Base-by-base conservation (phyloP, 1,140 invertebrate genomes). In the Zaprionus camerounensis region DNA sequence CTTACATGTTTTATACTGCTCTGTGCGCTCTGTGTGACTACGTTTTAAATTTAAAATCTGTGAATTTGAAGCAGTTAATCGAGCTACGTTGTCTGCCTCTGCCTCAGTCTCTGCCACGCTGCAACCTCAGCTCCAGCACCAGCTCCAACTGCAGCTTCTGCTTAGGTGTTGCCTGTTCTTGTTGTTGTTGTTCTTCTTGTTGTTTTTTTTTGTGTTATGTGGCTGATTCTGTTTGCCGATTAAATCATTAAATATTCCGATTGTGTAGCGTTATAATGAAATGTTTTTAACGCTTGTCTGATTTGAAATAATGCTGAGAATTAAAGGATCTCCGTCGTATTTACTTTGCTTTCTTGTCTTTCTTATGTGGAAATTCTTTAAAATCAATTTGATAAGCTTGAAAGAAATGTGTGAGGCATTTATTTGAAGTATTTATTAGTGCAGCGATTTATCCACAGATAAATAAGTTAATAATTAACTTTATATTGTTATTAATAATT, bases 241-340 rank as follows among this genome's bases (percentile, higher is more conserved):
- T 92, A 92, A 92, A 92, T 92, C 91, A 92, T 92, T 92, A 92
- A 92, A 92, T 92, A 92, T 92, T 92, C 91, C 79, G 91, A 91
- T 92, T 92, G 91, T 92, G 91, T 91, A 91, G 91, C 91, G 81
- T 90, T 92, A 91, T 92, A 92, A 92, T 92, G 91, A 92, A 92
- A 91, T 91, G 91, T 92, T 92, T 88, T 91, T 91, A 91, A 82
- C 85, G 85, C 85, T 90, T 90, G 85, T 90, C 85, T 90, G 85
- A 90, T 90, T 90, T 84, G 86, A 73, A 90, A 90, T 90, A 90
- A 90, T 90, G 82, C 85, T 77, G 72, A 56, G 85, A 90, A 90
- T 90, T 90, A 90, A 90, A 90, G 85, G 85, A 90, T 79, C 78
- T 88, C 59, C n/a, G 20, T 34, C 58, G 76, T 80, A 76, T 85